Base-by-base conservation (phyloP, 2,113 vertebrate genomes). In the Pelvicachromis taeniatus region DNA sequence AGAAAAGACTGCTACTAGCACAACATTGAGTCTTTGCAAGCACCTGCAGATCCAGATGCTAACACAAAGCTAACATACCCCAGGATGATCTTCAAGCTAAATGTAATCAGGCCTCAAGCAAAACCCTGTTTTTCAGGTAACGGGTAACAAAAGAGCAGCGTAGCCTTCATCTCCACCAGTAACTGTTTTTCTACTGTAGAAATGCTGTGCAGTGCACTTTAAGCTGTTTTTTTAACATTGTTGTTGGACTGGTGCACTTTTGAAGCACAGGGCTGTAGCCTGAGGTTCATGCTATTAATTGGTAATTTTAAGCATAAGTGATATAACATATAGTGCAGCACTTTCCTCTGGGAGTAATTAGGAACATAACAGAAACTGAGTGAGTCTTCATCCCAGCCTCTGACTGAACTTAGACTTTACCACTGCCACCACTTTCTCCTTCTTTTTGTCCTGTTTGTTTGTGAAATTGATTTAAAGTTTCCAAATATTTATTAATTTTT, bases 401-500 rank as follows among this genome's bases (percentile, higher is more conserved):
- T 16, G 45, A 4, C 9, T 45, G 65, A 26, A 45, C 8, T 70
- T 45, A 21, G 13, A 70, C 4, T 26, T 45, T 26, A 70, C 1
- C 65, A 17, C 21, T 1, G 1, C 2, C 21, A 70, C 16, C 21
- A 0, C 13, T 45, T 45, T 45, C 21, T 26, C 2, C 40, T 45
- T 26, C 65, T 45, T 70, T 68, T 63, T 63, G 1, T 6, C 0
- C 6, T 16, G 38, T 26, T 70, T 23, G 3, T 45, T 10, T 70
- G 40, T 70, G 65, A 70, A 73, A 73, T 19, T 19, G 23, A 48
- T 70, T 68, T 2, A 23, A 45, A 45, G 38, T 70, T 70, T 21
- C n/a, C 0, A 0, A 21, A 21, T 68, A 68, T 42, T 0, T 68
- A 0, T 23, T 0, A 0, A 73, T 73, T 73, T 73, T 73, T 29